Percentiles rank a stretch among this genome's conserved stretches.
Evolutionary conservation across 1,140 invertebrate species (phyloP).

Genomic region (Micrasema minimum): DNA sequence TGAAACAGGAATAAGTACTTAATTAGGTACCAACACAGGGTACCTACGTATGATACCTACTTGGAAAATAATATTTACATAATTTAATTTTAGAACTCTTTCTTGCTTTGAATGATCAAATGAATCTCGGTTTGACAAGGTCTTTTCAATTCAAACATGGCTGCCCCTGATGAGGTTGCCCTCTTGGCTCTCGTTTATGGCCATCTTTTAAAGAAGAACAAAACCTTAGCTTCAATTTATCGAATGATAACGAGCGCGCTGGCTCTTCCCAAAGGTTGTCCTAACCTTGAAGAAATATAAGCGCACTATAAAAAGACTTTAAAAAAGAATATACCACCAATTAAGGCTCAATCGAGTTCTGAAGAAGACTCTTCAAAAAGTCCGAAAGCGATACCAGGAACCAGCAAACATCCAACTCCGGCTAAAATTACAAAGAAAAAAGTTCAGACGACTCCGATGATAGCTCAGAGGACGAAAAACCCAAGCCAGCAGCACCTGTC

Average conservation of each 20-base stretch:
- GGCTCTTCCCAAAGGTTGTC: conserved; percentile 64
- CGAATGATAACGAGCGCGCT: conserved; percentile 71
- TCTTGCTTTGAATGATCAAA: too few relatives aligned
- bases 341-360: conserved; percentile 50
- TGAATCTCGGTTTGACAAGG: conserved; percentile 27
- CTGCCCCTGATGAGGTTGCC: conserved; percentile 17
- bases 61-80: too few relatives aligned
- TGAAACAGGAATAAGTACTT: too few relatives aligned
- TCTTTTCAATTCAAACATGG: conserved; percentile 46
- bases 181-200: conserved; percentile 66
- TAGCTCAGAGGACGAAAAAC: conserved; percentile 49
- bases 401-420: too few relatives aligned
- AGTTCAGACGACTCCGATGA: conserved; percentile 51
- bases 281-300: conserved; percentile 65
- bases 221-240: conserved; percentile 68
- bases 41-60: too few relatives aligned
- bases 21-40: too few relatives aligned
- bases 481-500: conserved; percentile 23
- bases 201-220: conserved; percentile 69
- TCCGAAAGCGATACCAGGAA: conserved; percentile 19
- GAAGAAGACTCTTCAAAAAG: conserved; percentile 48
- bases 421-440: too few relatives aligned
- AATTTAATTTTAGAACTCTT: too few relatives aligned
- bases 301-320: conserved; percentile 65
- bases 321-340: conserved; percentile 61